Evolutionary conservation across 2,113 vertebrate genomes (phyloP), one percentile per base, ranked within the genome.

Genomic region (Oncorhynchus kisutch): DNA sequence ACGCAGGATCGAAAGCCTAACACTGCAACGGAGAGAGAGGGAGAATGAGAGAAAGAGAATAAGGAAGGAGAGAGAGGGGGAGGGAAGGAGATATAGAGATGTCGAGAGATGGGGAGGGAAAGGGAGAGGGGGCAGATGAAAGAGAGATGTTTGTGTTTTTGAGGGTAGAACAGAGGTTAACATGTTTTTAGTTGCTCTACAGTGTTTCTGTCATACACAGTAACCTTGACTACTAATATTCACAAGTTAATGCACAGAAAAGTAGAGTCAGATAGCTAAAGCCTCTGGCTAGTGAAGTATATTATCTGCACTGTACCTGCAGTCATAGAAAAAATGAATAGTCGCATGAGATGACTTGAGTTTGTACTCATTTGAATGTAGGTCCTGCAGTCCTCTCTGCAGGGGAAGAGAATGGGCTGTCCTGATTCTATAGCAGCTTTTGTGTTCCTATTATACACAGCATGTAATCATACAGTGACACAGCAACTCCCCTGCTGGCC

Each of bases 1-100:
- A 79, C 79, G 89, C 88, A 88, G 82, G 45, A 87, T 90, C 67
- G 73, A 84, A 79, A 84, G 83, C 79, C 76, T 87, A 73, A 84
- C 79, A 84, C 87, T 82, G 85, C 87, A 85, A 76, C 65, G 49
- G 76, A 60, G 70, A 69, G 85, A 81, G 78, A 70, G 70, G 60
- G 59, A 39, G 75, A 72, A 67, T 20, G 39, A 60, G 72, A 14
- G 80, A 45, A 45, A 11, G 39, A 45, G 11, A 45, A 45, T 2
- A 45, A 45, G 59, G 20, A 66, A 51, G 70, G 69, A 62, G 60
- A 74, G 73, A 77, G 25, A 75, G 74, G 76, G 72, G 73, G 49
- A 45, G 39, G 39, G 39, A 45, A 45, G 39, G 39, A 45, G 39
- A 45, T 45, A 45, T 2, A 45, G 39, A 45, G 39, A 45, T 45